Evolutionary conservation across 2,797 vertebrate genomes (phyloP), one percentile per base, ranked within the genome.

Genomic region (Gadopsis bispinosus): DNA sequence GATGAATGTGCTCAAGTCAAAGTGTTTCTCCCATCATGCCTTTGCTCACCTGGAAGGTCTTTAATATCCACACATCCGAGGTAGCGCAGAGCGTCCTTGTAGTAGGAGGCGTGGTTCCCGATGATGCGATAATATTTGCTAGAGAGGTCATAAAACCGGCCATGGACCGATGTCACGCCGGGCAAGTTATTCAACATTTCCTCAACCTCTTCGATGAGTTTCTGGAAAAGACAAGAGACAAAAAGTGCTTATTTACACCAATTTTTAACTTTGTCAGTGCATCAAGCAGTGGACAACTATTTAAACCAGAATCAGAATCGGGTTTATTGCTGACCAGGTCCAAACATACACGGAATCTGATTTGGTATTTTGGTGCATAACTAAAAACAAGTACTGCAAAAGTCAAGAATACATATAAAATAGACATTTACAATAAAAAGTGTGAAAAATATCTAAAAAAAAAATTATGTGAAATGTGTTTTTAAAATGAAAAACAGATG

Each of bases 61-160:
- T 97, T 97, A 22, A 96, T 96, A 47, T 99, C 97, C 7, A 99
- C 97, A 76, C 98, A 99, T 3, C 98, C 98, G 61, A 99, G 94
- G 86, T 98, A 99, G 41, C 97, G 95, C 87, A 99, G 94, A 0
- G 98, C 98, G 0, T 99, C 98, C 90, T 97, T 99, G 88, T 99
- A 99, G 89, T 99, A 99, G 50, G 97, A 92, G 0, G 97, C 97
- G 0, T 99, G 98, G 93, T 97, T 98, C 3, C 98, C 98, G 0
- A 98, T 95, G 0, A 99, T 98, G 91, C 99, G 98, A 63, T 99
- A 98, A 86, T 99, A 99, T 91, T 98, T 99, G 93, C 98, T 99
- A 73, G 98, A 99, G 47, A 99, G 96, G 73, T 99, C 98, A 0
- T 99, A 99, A 90, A 99, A 99, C 1, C 98, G 96, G 7, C 98